Base-by-base conservation (phyloP, 2,888 invertebrate species). In the Thymelicus acteon region DNA sequence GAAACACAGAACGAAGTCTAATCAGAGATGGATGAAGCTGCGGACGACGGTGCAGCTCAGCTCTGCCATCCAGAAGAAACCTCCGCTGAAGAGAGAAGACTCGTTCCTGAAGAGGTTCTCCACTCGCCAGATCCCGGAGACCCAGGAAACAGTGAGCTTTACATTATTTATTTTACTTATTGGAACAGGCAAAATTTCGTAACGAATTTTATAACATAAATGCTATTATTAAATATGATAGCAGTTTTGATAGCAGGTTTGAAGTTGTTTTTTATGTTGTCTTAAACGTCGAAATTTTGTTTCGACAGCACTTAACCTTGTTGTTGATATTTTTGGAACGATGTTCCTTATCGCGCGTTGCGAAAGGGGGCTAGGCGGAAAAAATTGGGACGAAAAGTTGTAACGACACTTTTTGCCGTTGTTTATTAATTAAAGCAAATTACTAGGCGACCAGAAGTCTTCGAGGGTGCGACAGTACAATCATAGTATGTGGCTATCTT, bases 1-100 rank as follows among this genome's bases (percentile, higher is more conserved):
- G 7, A 31, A 66, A 72, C 93, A 72, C 95, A 98, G 98, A 96
- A 97, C 97, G 86, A 97, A 97, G 90, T 97, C 98, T 86, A 98
- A 98, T 92, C 97, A 98, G 88, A 95, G 98, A 94, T 99, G 99
- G 98, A 97, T 98, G 97, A 98, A 99, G 92, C 95, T 99, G 76
- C 95, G 98, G 78, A 98, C 98, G 69, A 98, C 98, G 63, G 98
- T 98, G 80, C 98, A 98, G 92, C 95, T 98, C 83, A 97, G 98
- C 78, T 97, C 97, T 74, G 98, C 98, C 67, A 96, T 96, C 74
- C 97, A 97, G 92, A 97, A 97, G 94, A 98, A 98, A 89, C 97
- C 97, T 72, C 97, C 97, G 60, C 93, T 98, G 85, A 98, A 98
- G 91, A 95, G 97, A 79, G 98, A 98, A 94, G 98, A 97, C 89